These are phyloP conservation scores for Marisa cornuarietis DNA, from an alignment of 1,140 invertebrate species.

Conservation along the genomic window DNA sequence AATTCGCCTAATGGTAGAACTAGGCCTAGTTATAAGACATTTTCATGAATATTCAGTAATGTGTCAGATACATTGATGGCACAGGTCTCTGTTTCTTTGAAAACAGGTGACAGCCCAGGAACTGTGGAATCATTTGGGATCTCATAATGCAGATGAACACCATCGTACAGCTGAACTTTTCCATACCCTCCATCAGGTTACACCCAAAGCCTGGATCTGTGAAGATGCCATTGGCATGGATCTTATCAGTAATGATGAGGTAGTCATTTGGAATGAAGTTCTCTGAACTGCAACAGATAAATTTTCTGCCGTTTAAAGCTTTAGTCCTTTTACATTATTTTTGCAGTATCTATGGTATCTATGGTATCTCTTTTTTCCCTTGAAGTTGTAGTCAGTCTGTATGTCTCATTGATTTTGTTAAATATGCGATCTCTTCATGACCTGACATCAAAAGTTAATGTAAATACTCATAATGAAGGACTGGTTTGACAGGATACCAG, in stretches of 20 bases:
- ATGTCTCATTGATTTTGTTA: background rate
- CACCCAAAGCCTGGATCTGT: slow-evolving; percentile 72
- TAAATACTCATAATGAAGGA: background rate
- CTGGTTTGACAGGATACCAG: slow-evolving; percentile 63
- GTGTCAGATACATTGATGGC: no score
- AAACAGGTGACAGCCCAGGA: slow-evolving; percentile 72
- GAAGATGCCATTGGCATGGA: slow-evolving; percentile 76
- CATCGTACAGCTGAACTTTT: slow-evolving; percentile 76
- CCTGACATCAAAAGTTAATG: background rate
- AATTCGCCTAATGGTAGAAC: no score
- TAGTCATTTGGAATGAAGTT: slow-evolving; percentile 14
- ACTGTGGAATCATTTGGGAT: slow-evolving; percentile 76
- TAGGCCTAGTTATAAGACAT: no score
- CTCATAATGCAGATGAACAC: slow-evolving; percentile 70
- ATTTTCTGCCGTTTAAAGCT: no score
- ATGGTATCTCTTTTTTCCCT: no score
- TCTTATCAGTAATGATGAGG: slow-evolving; percentile 64
- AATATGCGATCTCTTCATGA: background rate
- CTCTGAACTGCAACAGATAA: no score
- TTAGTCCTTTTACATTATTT: no score
- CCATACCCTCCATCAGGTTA: slow-evolving; percentile 77
- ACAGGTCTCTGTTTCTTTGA: background rate
- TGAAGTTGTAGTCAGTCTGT: no score
- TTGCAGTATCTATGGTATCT: no score
- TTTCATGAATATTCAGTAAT: no score